These are phyloP conservation scores for Drosophila pegasa DNA, from an alignment of 2,888 invertebrate species.

Conservation along the genomic window DNA sequence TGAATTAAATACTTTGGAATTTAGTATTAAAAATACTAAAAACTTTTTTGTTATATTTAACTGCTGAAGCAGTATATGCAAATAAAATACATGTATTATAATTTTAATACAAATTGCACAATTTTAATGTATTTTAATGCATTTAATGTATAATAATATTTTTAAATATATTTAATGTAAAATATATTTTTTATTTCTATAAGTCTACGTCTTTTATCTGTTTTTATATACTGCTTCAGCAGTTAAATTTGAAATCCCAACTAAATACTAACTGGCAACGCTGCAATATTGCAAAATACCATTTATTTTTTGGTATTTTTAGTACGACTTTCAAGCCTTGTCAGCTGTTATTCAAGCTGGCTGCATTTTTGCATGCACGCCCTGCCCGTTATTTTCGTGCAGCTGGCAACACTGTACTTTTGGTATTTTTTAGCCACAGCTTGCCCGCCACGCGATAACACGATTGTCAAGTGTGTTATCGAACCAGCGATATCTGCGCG, in stretches of 20 bases:
- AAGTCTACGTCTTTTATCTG: background rate
- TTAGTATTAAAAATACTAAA: too few relatives aligned
- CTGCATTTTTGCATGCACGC: background rate
- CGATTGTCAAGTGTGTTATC: slow-evolving; percentile 3
- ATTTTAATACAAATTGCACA: too few relatives aligned
- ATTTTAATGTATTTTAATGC: too few relatives aligned
- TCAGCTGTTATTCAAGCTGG: background rate
- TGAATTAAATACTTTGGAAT: background rate
- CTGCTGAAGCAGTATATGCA: too few relatives aligned
- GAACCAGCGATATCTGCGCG: slow-evolving; percentile 6
- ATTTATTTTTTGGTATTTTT: background rate
- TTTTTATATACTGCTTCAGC: background rate
- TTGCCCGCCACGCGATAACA: background rate
- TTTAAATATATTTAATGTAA: too few relatives aligned
- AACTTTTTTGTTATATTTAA: too few relatives aligned
- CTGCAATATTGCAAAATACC: background rate
- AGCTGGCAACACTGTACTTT: slow-evolving; percentile 2
- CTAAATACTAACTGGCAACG: background rate
- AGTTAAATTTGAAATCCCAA: background rate
- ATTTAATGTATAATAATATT: background rate
- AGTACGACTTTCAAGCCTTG: background rate
- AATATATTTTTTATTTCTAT: background rate
- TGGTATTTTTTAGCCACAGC: slow-evolving; percentile 2
- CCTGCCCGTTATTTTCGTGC: background rate
- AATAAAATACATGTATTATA: too few relatives aligned